Percentiles rank a stretch among this genome's conserved stretches.
Evolutionary conservation across 2,888 invertebrate genomes (phyloP).

Genomic region (Hirtodrosophila histrioides): DNA sequence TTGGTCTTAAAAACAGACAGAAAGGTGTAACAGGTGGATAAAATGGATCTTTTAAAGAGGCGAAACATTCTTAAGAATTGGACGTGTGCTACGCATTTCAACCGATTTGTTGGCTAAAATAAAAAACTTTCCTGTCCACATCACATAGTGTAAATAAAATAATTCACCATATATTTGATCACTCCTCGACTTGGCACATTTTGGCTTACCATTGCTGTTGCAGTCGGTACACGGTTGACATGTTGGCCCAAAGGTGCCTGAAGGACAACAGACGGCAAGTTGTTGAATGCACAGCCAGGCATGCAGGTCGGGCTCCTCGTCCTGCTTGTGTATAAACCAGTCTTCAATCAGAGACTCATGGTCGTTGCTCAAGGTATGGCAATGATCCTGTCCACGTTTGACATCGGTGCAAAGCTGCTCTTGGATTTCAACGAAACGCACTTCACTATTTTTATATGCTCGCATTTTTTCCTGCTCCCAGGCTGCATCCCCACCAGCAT

Average conservation of each 20-base stretch:
- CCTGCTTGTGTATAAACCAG: conserved; percentile 93
- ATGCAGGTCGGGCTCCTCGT: conserved; percentile 86
- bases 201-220: conserved; percentile 87
- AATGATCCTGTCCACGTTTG: conserved; percentile 90
- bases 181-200: no score
- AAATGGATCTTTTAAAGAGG: no score
- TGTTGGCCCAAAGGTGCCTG: conserved; percentile 91
- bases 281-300: conserved; percentile 92
- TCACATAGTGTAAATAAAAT: no score
- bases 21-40: no score
- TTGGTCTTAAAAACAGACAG: no score
- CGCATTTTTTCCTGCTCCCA: conserved; percentile 96
- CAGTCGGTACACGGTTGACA: conserved; percentile 94
- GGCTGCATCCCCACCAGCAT: conserved; percentile 96
- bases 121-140: no score
- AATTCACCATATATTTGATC: no score
- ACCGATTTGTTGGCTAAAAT: no score
- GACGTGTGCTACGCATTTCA: no score
- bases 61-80: no score
- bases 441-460: conserved; percentile 93
- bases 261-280: conserved; percentile 92
- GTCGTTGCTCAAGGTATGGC: conserved; percentile 93
- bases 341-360: conserved; percentile 92
- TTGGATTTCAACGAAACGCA: conserved; percentile 95
- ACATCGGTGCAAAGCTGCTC: conserved; percentile 93